Evolutionary conservation across 92 coral and sea anemone species (phyloP).

Genomic region (Phymanthus crucifer): DNA sequence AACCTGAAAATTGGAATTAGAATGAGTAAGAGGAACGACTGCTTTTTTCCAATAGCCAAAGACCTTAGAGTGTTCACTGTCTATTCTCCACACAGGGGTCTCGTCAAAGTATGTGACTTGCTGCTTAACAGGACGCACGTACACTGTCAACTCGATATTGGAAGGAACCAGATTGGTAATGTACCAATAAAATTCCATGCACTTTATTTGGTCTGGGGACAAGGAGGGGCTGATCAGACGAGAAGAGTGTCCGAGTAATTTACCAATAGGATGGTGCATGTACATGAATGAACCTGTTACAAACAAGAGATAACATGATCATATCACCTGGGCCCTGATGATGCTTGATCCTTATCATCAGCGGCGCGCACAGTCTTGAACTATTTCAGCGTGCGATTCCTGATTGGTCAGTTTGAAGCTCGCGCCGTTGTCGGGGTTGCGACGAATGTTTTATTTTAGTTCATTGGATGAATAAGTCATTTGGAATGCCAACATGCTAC

Average conservation of each 20-base stretch:
- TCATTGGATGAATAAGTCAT: no score
- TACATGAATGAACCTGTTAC: constrained; percentile 16
- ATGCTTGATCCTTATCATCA: no score
- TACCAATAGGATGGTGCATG: neutral
- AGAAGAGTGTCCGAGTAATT: constrained; percentile 7
- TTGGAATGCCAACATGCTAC: no score
- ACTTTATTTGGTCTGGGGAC: constrained; percentile 9
- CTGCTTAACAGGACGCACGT: constrained; percentile 2
- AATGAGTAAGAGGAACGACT: constrained; percentile 9
- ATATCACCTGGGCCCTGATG: neutral
- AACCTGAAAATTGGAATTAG: constrained; percentile 32
- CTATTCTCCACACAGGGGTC: constrained; percentile 13
- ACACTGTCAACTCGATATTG: constrained; percentile 28
- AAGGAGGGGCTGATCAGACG: constrained; percentile 39
- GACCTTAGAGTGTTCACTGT: neutral
- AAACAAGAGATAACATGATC: neutral
- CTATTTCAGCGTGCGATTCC: no score
- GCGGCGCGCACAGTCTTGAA: no score
- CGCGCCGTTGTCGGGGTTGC: no score
- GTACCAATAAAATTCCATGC: constrained; percentile 39
- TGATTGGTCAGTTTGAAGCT: no score
- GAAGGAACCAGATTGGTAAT: neutral
- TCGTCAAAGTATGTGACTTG: neutral
- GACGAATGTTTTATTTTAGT: no score
- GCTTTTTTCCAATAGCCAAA: constrained; percentile 34